These are phyloP conservation scores for Cheirogaleus major DNA, from an alignment of 2,797 vertebrate genomes.

Conservation along the genomic window DNA sequence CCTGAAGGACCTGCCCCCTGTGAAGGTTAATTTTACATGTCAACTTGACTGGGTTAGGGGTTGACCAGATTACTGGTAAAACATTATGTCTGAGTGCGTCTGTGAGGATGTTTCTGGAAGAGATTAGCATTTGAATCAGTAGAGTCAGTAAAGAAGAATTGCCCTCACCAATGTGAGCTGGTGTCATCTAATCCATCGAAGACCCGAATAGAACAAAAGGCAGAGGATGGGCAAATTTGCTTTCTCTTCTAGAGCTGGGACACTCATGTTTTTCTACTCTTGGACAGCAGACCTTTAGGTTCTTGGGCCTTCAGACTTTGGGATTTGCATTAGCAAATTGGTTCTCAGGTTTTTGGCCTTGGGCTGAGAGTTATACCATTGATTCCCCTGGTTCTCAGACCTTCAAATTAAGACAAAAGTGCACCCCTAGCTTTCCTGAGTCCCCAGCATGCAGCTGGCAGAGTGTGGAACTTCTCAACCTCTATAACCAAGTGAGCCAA, in stretches of 20 bases:
- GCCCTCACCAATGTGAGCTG: neutral
- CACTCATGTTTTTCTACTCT: neutral
- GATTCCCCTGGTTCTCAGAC: neutral
- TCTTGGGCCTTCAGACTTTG: neutral
- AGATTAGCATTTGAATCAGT: neutral
- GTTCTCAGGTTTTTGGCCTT: neutral
- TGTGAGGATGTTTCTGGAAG: neutral
- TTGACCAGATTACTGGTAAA: neutral
- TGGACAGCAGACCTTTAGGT: neutral
- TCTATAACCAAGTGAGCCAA: neutral
- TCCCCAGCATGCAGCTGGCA: neutral
- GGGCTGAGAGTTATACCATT: neutral
- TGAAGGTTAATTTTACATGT: neutral
- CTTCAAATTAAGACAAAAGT: neutral
- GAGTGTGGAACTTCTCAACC: neutral
- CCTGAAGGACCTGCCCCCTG: neutral
- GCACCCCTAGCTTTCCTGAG: too few species aligned
- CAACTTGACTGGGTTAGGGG: neutral
- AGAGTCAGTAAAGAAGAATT: neutral
- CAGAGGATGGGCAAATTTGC: neutral
- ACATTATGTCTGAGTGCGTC: neutral
- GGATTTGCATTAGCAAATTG: neutral
- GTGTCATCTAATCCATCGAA: neutral
- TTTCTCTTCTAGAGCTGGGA: neutral
- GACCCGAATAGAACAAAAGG: fast-evolving